Evolutionary conservation across 2,113 vertebrate genomes (phyloP).

Genomic region (Thermophis baileyi): DNA sequence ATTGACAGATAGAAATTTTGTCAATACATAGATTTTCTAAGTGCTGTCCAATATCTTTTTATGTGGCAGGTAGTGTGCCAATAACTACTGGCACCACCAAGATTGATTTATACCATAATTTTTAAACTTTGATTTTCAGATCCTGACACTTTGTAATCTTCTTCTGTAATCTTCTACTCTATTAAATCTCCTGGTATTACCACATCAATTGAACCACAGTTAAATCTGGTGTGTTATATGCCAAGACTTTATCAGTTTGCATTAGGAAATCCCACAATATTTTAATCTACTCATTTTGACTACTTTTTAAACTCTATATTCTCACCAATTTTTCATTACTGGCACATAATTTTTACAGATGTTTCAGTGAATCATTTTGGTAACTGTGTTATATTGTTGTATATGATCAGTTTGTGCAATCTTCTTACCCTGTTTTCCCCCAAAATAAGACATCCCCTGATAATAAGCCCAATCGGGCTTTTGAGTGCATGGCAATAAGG

Average conservation of each 20-base stretch:
- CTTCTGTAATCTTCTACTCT: not conserved
- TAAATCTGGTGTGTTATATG: not conserved
- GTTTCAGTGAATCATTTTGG: not conserved
- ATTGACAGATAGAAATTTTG: too few relatives aligned
- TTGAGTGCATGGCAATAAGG: too few relatives aligned
- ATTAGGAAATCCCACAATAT: not conserved
- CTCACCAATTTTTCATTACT: not conserved
- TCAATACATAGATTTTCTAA: too few relatives aligned
- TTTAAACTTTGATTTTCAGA: not conserved
- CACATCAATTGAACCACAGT: not conserved
- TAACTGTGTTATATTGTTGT: not conserved
- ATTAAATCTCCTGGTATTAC: not conserved
- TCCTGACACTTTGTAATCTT: not conserved
- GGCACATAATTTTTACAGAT: not conserved
- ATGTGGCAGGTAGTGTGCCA: too few relatives aligned
- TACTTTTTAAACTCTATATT: not conserved
- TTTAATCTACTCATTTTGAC: not conserved
- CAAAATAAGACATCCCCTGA: too few relatives aligned
- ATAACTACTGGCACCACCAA: too few relatives aligned
- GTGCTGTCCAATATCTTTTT: not conserved
- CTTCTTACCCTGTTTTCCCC: too few relatives aligned
- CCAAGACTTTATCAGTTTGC: too few relatives aligned
- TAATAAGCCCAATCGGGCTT: too few relatives aligned
- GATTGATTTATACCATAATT: not conserved
- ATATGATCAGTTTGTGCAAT: not conserved